Conservation (phyloP, 2,113 vertebrate species). For the Smithornis capensis region DNA sequence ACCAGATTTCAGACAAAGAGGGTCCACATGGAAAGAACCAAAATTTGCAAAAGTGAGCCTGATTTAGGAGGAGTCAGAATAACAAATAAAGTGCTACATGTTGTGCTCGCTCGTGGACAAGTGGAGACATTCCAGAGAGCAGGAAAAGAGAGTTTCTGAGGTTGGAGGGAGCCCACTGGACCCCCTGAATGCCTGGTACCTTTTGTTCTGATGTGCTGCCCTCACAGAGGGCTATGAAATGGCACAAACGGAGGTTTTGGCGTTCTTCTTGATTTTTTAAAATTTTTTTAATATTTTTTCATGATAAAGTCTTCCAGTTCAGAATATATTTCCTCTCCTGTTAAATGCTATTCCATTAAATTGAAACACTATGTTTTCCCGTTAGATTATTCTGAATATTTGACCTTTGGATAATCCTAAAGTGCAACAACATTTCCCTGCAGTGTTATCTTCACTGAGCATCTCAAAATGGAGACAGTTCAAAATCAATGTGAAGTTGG, state of each 20-base stretch:
- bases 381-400: neutral
- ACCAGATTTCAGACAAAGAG: neutral
- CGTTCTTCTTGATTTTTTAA: neutral
- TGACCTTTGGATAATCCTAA: constrained; percentile 33
- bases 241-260: neutral
- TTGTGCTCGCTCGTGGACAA: neutral
- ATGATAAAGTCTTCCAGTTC: neutral
- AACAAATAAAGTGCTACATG: neutral
- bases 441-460: neutral
- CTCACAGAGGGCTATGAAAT: neutral
- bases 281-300: neutral
- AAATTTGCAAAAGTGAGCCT: neutral
- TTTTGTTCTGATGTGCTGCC: neutral
- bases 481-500: neutral
- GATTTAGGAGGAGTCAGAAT: constrained; percentile 37
- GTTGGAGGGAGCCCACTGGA: neutral
- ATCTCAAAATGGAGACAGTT: neutral
- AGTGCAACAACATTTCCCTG: neutral
- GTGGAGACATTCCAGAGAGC: neutral
- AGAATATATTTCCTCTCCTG: neutral
- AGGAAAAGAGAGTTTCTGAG: neutral
- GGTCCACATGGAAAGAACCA: neutral
- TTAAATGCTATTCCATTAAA: neutral
- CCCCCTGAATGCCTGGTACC: neutral
- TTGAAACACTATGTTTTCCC: neutral